These are phyloP conservation scores for Tenthredo notha DNA, from an alignment of 2,888 invertebrate genomes.

Conservation along the genomic window DNA sequence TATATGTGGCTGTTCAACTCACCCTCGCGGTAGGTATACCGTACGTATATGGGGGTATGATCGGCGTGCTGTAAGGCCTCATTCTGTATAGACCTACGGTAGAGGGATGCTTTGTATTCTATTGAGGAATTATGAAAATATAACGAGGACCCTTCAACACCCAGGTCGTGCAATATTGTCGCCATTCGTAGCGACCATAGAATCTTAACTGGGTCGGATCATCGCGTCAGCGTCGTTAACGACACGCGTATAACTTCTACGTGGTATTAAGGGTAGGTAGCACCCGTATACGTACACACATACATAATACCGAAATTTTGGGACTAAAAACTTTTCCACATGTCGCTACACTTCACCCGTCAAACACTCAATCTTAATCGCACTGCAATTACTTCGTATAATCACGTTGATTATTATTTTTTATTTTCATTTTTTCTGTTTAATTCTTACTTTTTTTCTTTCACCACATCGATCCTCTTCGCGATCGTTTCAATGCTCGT, in stretches of 20 bases:
- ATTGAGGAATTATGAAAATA: slow-evolving; percentile 56
- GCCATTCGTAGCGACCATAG: slow-evolving; percentile 43
- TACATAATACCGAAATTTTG: not conserved
- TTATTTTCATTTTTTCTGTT: not conserved
- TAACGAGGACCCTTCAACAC: slow-evolving; percentile 49
- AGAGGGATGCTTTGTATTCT: slow-evolving; percentile 44
- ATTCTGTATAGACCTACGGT: not conserved
- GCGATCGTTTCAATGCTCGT: not conserved
- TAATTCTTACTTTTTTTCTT: not conserved
- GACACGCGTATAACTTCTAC: slow-evolving; percentile 5
- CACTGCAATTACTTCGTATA: slow-evolving; percentile 1
- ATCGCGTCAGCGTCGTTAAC: slow-evolving; percentile 35
- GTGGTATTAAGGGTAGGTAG: not conserved
- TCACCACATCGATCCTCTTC: not conserved
- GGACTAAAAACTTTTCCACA: not conserved
- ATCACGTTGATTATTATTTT: no score
- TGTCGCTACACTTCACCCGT: not conserved
- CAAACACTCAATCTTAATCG: not conserved
- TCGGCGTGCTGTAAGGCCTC: not conserved
- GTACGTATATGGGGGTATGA: not conserved
- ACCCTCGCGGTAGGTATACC: not conserved
- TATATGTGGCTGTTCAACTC: not conserved
- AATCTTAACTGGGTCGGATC: slow-evolving; percentile 51
- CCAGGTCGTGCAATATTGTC: slow-evolving; percentile 54
- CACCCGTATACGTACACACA: not conserved